Percentiles rank a stretch among this genome's conserved stretches.
Conservation (phyloP, 2,888 invertebrate species). For the Heliconius ethilla region DNA sequence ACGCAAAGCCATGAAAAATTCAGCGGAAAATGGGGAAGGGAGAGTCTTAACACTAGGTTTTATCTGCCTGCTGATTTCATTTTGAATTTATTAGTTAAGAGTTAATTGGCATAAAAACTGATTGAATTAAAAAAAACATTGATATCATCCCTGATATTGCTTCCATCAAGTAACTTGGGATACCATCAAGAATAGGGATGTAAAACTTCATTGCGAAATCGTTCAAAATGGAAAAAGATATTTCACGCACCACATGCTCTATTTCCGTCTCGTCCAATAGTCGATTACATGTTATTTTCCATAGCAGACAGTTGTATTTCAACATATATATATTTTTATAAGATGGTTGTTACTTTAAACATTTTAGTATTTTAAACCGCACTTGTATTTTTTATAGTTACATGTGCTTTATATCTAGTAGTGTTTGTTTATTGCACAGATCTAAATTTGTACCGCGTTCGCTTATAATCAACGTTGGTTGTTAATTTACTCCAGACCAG, state of each 20-base stretch:
- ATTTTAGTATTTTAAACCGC: neutral
- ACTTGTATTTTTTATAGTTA: slow-evolving; percentile 33
- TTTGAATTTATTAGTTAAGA: too few species aligned
- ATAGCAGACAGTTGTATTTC: neutral
- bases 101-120: neutral
- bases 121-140: neutral
- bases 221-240: slow-evolving; percentile 3
- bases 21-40: neutral
- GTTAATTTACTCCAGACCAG: slow-evolving; percentile 11
- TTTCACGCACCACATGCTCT: neutral
- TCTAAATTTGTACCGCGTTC: slow-evolving; percentile 40
- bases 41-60: neutral
- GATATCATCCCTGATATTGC: neutral
- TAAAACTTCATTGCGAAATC: neutral
- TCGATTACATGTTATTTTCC: neutral
- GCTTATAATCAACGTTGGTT: slow-evolving; percentile 12
- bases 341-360: neutral
- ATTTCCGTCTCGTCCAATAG: neutral
- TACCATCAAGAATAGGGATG: too few species aligned
- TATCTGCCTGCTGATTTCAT: neutral
- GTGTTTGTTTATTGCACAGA: slow-evolving; percentile 38
- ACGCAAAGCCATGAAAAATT: neutral
- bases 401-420: slow-evolving; percentile 41
- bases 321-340: neutral
- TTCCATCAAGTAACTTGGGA: neutral